Percentiles rank a stretch among this genome's conserved stretches.
phyloP scores from a whole-genome alignment of 2,888 invertebrate genomes.

The Papilio protenor region DNA sequence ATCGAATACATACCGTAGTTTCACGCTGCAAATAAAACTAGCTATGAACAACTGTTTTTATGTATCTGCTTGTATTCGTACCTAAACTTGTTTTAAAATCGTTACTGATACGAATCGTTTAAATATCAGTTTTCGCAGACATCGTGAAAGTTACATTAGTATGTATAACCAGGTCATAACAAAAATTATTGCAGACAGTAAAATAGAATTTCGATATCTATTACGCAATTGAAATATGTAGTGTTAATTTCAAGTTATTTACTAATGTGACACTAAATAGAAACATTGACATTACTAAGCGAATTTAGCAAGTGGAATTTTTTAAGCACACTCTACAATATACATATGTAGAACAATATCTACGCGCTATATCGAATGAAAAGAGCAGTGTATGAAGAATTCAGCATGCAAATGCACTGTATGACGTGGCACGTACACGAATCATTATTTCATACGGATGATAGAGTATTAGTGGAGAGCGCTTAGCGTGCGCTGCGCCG shows the following conservation, averaged over 20 bases:
- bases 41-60: slow-evolving; percentile 50
- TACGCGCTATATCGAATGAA: background rate
- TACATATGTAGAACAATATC: background rate
- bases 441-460: slow-evolving; percentile 76
- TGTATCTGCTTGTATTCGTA: slow-evolving; percentile 53
- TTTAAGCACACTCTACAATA: background rate
- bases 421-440: slow-evolving; percentile 67
- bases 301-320: background rate
- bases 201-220: background rate
- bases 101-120: background rate
- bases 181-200: background rate
- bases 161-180: background rate
- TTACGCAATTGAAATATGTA: background rate
- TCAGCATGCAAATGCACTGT: slow-evolving; percentile 57
- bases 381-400: background rate
- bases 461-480: slow-evolving; percentile 70
- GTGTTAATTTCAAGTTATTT: background rate
- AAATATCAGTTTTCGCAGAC: background rate
- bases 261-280: background rate
- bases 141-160: background rate
- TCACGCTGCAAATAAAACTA: slow-evolving; percentile 22
- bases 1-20: slow-evolving; percentile 13
- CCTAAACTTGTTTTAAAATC: background rate
- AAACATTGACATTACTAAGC: background rate
- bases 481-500: slow-evolving; percentile 72